Evolutionary conservation across 2,888 invertebrate species (phyloP), one percentile per base, ranked within the genome.

Genomic region (Ommatoiulus sabulosus): DNA sequence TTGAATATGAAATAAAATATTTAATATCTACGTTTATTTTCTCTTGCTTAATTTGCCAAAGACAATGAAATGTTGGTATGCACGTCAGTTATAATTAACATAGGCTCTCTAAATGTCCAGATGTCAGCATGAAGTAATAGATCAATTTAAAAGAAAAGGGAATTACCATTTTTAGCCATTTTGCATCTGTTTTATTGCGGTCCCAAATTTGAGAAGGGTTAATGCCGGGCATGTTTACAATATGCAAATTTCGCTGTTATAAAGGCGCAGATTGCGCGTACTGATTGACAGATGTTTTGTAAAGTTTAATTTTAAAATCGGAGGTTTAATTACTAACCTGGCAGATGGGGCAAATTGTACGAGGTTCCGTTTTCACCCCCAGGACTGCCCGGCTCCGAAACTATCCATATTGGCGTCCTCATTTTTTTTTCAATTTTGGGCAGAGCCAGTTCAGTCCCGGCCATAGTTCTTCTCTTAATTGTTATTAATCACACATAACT

Each of bases 231-330:
- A 20, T 80, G 24, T 80, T 80, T 80, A 80, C 80, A 20, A 10
- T 80, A 80, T 80, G 80, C 80, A 35, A 35, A 80, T 80, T 10
- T 8, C 10, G 24, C 24, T 57, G n/a, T 80, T 20, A 80, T 80
- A 20, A 80, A 80, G 8, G 80, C 24, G 20, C 24, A 35, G 80
- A 35, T 35, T 35, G 12, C 6, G 57, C 57, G 8, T 57, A 10
- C 80, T 6, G 12, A 80, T 72, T 35, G 80, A 80, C 80, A 80
- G 80, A 80, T 80, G 80, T 35, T 80, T 80, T 80, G n/a, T 12
- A 80, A 80, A 10, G 10, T 80, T 80, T 35, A 35, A 35, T 35
- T 80, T 80, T 35, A 80, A 80, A 80, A 35, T 35, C 80, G 1
- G 12, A n/a, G 0, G 80, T 80, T 80, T 80, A 35, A 35, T 80